Evolutionary conservation across 2,888 invertebrate genomes (phyloP), one percentile per base, ranked within the genome.

Genomic region (Thalpophila matura): DNA sequence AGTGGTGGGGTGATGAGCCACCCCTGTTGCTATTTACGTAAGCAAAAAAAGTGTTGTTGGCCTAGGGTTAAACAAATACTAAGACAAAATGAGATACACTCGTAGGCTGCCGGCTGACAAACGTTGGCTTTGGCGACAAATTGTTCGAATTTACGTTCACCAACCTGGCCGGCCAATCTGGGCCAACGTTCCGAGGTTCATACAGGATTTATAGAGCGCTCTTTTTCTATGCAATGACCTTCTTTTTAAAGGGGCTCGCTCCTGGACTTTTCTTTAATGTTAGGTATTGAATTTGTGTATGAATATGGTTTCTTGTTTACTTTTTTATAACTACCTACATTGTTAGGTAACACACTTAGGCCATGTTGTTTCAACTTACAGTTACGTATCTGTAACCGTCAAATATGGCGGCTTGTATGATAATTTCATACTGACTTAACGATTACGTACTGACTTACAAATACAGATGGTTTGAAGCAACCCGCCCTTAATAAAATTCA

Each of bases 161-260:
- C 55, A 27, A 16, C 35, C 47, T 46, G 56, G 35, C 16, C 46
- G 3, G 12, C 46, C 35, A 35, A 59, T 68, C 18, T 51, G 2
- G 33, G 35, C 51, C 50, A 65, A 46, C 46, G 46, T 31, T 40
- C 33, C 24, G 14, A 46, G 10, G 18, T 46, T 66, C 46, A 51
- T 51, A 42, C 60, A 68, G 45, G 65, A 68, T 66, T 51, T 51
- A 68, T 46, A 37, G 27, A 33, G 33, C 33, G 18, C 27, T 24
- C 27, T 35, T 59, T 53, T 42, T 66, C 33, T 35, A 50, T 26
- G 45, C 31, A 51, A 12, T 14, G 69, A 60, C 50, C 69, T 42
- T 35, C 7, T 67, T 64, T 66, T 14, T n/a, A 47, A 14, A 42
- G 22, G 9, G 29, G 12, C 12, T 26, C 7, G 42, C 47, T 67